Base-by-base conservation (phyloP, 2,888 invertebrate species). In the Chaetogeoica ovagalla region DNA sequence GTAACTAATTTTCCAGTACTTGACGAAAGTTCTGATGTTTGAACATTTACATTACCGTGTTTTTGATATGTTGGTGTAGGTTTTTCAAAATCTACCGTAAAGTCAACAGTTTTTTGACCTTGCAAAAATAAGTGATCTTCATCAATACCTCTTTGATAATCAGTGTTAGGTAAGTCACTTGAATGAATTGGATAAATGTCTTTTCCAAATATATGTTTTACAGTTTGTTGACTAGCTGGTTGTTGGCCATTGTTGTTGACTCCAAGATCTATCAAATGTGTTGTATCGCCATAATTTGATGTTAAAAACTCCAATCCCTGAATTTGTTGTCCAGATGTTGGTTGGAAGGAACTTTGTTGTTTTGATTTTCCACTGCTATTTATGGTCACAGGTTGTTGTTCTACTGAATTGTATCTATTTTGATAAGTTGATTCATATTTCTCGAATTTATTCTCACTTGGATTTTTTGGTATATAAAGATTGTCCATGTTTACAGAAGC, bases 41-140 rank as follows among this genome's bases (percentile, higher is more conserved):
- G 55, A 23, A 62, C 39, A 19, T 52, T 30, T 57, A 19, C 23
- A 60, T 68, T 19, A 60, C 52, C 21, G 52, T 52, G 55, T n/a
- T 30, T 69, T 68, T 76, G 30, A 21, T 57, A 57, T 30, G 15
- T 30, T 69, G 76, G 76, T 19, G 15, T 59, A 13, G 69, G 30
- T 30, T 23, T 21, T 39, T 77, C 60, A 52, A 62, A 68, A 62
- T 52, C 19, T 21, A 21, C 48, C 37, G 60, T 37, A 17, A 48
- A 59, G 9, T 76, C 76, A 76, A 76, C n/a, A 48, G 48, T 59
- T 76, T 76, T 30, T 76, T 76, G 68, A 30, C 68, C 76, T n/a
- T 59, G 30, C 13, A 23, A 57, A 52, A 2, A 4, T 48, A 59
- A 43, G 5, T 72, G 43, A 48, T 23, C 23, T 23, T 1, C 13